phyloP scores from a whole-genome alignment of 1,140 invertebrate genomes.

The Drosophila triauraria region DNA sequence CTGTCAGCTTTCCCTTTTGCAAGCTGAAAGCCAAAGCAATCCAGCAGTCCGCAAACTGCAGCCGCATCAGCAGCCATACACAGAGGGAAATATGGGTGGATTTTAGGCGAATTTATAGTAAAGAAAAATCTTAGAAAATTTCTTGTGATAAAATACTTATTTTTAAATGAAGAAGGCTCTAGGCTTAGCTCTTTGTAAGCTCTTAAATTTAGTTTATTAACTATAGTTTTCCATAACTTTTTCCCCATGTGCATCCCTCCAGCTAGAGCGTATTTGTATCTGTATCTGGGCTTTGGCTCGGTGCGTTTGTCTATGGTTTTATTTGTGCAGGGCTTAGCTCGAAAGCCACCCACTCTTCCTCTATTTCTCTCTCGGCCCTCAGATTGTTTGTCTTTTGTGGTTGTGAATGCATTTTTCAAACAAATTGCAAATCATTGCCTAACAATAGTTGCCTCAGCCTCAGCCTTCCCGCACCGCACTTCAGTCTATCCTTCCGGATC shows the following conservation, averaged over 20 bases:
- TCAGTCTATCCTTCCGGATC: slow-evolving; percentile 13
- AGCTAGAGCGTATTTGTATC: slow-evolving; percentile 15
- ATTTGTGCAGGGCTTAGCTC: slow-evolving; percentile 56
- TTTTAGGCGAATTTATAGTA: neutral
- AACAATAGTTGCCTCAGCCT: slow-evolving; percentile 68
- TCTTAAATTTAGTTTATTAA: no score
- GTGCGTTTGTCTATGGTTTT: slow-evolving; percentile 75
- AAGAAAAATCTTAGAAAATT: neutral
- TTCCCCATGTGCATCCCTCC: slow-evolving; percentile 26
- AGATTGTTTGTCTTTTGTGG: slow-evolving; percentile 74
- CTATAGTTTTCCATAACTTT: neutral
- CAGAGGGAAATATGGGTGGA: neutral
- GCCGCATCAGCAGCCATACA: slow-evolving; percentile 36
- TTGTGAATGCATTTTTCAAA: slow-evolving; percentile 82
- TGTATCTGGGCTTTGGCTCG: slow-evolving; percentile 46
- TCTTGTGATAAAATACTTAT: neutral
- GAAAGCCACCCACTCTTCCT: neutral
- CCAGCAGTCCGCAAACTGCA: slow-evolving; percentile 41
- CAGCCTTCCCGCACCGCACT: slow-evolving; percentile 16
- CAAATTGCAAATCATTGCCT: slow-evolving; percentile 83
- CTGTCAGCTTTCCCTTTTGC: slow-evolving; percentile 58
- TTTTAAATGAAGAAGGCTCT: neutral
- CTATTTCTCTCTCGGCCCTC: neutral
- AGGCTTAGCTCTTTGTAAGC: no score
- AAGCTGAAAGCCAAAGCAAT: slow-evolving; percentile 46